phyloP scores from a whole-genome alignment of 2,888 invertebrate genomes.

The Papilio protenor region DNA sequence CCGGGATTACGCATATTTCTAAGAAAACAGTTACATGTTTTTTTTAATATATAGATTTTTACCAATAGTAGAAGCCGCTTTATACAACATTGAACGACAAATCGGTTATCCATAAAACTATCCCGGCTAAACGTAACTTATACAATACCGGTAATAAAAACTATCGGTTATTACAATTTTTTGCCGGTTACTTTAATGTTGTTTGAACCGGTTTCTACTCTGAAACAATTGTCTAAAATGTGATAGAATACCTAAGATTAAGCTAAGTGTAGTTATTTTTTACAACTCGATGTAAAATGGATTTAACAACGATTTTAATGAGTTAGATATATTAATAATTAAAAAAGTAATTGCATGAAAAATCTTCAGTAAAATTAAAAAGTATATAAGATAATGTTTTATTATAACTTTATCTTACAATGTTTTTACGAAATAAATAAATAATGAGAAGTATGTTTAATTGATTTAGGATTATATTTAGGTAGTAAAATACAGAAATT shows the following conservation, averaged over 20 bases:
- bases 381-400: too few species aligned
- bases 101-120: background rate
- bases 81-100: background rate
- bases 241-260: constrained; percentile 9
- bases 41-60: background rate
- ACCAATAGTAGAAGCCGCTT: background rate
- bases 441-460: background rate
- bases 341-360: background rate
- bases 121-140: background rate
- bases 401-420: too few species aligned
- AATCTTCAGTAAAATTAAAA: background rate
- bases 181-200: background rate
- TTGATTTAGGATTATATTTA: background rate
- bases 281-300: background rate
- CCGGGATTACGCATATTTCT: constrained; percentile 30
- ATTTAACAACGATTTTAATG: background rate
- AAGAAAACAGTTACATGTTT: background rate
- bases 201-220: background rate
- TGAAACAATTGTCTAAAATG: background rate
- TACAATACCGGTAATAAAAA: background rate
- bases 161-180: background rate
- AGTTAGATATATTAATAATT: background rate
- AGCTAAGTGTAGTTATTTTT: background rate
- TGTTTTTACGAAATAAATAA: background rate
- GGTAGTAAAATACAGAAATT: background rate